Evolutionary conservation across 2,113 vertebrate genomes (phyloP).

Genomic region (Hydrochoerus hydrochaeris): DNA sequence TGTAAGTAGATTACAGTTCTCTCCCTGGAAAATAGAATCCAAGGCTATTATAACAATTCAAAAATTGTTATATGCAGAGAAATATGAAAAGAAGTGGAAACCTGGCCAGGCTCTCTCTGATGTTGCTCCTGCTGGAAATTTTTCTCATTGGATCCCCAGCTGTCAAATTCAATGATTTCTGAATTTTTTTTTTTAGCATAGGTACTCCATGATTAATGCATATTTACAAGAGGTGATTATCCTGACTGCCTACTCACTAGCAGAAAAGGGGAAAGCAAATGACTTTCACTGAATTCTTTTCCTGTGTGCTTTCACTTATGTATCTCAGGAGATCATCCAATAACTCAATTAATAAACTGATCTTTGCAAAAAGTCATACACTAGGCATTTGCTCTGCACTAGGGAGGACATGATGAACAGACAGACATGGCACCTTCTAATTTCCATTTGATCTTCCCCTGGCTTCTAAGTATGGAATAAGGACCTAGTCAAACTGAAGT

Average conservation of each 20-base stretch:
- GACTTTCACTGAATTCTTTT: background rate
- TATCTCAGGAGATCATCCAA: background rate
- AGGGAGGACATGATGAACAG: background rate
- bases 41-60: background rate
- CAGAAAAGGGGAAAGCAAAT: background rate
- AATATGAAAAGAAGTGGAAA: constrained; percentile 2
- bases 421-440: background rate
- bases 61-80: constrained; percentile 13
- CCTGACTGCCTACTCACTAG: background rate
- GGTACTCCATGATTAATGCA: background rate
- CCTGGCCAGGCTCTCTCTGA: background rate
- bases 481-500: background rate
- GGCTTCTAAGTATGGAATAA: background rate
- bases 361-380: background rate
- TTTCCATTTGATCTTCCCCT: background rate
- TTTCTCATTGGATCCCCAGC: background rate
- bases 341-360: background rate
- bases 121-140: background rate
- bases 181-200: background rate
- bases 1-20: background rate
- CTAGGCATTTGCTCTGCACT: background rate
- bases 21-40: constrained; percentile 29
- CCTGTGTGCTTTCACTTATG: background rate
- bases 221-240: background rate
- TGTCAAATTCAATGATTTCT: background rate